phyloP scores from a whole-genome alignment of 1,140 invertebrate genomes.

The Ganaspis sp. region DNA sequence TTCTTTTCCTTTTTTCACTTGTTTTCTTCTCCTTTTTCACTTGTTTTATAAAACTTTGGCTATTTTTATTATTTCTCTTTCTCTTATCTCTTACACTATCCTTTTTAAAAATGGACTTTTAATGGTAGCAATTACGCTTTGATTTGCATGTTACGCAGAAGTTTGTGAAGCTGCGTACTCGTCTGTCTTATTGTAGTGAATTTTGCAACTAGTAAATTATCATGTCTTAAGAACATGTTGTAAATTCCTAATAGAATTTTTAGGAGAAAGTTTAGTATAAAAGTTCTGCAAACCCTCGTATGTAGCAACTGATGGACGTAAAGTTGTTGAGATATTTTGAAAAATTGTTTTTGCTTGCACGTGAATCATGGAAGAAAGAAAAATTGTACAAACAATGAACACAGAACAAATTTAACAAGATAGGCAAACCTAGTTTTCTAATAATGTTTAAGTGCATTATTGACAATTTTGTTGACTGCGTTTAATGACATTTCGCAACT shows the following conservation, averaged over 20 bases:
- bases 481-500: background rate
- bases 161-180: background rate
- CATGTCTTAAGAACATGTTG: constrained; percentile 2
- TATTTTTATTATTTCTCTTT: too few species aligned
- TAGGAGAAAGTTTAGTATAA: background rate
- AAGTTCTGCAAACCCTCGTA: background rate
- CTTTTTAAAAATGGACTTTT: too few species aligned
- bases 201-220: constrained; percentile 22
- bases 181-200: constrained; percentile 6
- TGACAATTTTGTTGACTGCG: background rate
- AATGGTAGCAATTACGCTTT: too few species aligned
- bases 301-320: background rate
- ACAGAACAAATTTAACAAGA: background rate
- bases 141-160: too few species aligned
- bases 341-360: background rate
- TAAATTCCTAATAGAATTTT: background rate
- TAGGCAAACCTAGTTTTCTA: constrained; percentile 5
- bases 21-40: too few species aligned
- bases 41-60: too few species aligned
- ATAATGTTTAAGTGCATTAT: background rate
- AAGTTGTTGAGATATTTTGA: background rate
- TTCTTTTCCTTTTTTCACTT: too few species aligned
- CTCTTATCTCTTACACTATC: too few species aligned
- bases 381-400: background rate
- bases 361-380: background rate